Base-by-base conservation (phyloP, 2,888 invertebrate genomes). In the Pyrrhia umbra region DNA sequence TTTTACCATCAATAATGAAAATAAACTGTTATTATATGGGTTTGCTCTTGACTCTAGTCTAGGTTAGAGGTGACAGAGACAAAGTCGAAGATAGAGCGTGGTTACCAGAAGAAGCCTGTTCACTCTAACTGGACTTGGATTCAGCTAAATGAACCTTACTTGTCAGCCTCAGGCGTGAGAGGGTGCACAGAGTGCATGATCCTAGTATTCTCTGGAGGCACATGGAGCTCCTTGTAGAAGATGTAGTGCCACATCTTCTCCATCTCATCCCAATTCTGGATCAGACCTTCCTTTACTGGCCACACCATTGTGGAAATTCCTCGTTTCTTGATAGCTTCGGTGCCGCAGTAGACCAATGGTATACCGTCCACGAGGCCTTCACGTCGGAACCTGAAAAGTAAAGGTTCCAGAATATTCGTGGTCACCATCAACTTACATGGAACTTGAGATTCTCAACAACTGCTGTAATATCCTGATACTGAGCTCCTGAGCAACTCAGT, bases 241-340 rank as follows among this genome's bases (percentile, higher is more conserved):
- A 97, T 96, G 88, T 98, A 97, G 87, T 98, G 97, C 97, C 98
- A 98, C 79, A 98, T 96, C 90, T 97, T 98, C 90, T 98, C 98
- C 97, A 98, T 97, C 83, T 98, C 98, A 77, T 97, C 97, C 98
- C 98, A 98, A 89, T 98, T 96, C 77, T 96, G 96, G 49, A 98
- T 96, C 69, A 97, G 96, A 25, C 97, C 97, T 79, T 97, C 96
- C 82, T 97, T 96, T 55, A 98, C 96, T 0, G 98, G 98, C 93
- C 97, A 97, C 81, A 96, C 96, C 5, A 96, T 92, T 0, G 95
- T 92, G 0, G 96, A 91, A 1, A 91, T 45, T 0, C 94, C 94
- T 16, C 90, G 81, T 6, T 96, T 96, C 27, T 91, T 92, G 68
- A 96, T 93, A 4, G 96, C 96, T 73, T 96, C 96, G 49, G 95